Evolutionary conservation across 2,888 invertebrate genomes (phyloP).

Genomic region (Campopleginae sp.): DNA sequence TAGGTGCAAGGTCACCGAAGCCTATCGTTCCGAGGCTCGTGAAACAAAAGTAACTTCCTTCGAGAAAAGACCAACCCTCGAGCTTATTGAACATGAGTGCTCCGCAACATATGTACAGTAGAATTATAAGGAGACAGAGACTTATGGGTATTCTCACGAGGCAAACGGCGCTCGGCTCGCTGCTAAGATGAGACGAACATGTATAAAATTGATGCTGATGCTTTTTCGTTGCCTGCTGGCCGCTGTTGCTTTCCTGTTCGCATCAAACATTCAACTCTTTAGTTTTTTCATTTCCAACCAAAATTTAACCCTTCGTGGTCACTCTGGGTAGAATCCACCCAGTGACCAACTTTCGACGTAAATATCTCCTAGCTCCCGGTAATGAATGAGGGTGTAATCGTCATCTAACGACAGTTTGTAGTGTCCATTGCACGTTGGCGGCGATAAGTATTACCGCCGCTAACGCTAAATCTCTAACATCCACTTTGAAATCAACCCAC

Average conservation of each 20-base stretch:
- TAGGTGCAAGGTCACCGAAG: constrained; percentile 92
- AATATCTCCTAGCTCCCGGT: no score
- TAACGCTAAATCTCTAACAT: no score
- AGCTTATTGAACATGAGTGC: constrained; percentile 95
- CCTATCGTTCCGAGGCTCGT: constrained; percentile 93
- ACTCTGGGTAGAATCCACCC: no score
- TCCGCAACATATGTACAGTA: constrained; percentile 95
- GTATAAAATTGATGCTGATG: constrained; percentile 75
- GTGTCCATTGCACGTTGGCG: no score
- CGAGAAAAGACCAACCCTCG: constrained; percentile 96
- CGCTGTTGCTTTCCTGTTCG: constrained; percentile 33
- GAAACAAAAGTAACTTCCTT: constrained; percentile 93
- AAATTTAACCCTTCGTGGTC: no score
- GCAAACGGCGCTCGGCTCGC: constrained; percentile 83
- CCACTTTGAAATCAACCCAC: no score
- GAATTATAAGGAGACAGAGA: constrained; percentile 93
- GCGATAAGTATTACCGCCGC: no score
- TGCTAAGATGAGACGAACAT: constrained; percentile 58
- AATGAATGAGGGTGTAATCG: no score
- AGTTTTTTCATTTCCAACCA: no score
- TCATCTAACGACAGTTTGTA: no score
- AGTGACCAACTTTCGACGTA: no score
- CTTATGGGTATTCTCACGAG: constrained; percentile 93
- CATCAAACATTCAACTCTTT: neutral
- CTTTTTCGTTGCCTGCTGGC: constrained; percentile 37